These are phyloP conservation scores for Myoxocephalus aenaeus DNA, from an alignment of 2,797 vertebrate species.

Conservation along the genomic window DNA sequence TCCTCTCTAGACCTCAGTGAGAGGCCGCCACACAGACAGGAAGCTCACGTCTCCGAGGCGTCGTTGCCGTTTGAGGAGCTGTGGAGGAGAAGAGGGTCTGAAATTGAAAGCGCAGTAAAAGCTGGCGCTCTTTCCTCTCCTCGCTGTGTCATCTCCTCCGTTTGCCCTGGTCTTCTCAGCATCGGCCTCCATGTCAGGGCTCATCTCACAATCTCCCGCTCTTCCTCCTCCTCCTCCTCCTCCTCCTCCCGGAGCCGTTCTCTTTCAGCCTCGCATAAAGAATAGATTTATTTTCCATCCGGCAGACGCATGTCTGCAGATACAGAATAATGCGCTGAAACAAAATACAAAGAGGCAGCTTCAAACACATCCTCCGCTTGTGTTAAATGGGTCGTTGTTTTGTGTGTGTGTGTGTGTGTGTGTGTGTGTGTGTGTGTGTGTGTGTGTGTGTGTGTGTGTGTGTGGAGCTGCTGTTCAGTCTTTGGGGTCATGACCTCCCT, in stretches of 20 bases:
- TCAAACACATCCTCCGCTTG: neutral
- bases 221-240: slow-evolving; percentile 18
- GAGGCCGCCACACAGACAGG: too few relatives aligned
- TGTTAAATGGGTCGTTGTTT: neutral
- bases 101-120: slow-evolving; percentile 39
- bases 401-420: neutral
- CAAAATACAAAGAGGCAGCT: neutral
- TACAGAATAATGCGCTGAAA: neutral
- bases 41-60: slow-evolving; percentile 24
- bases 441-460: neutral
- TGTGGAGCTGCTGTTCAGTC: neutral
- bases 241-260: slow-evolving; percentile 1
- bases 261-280: slow-evolving; percentile 33
- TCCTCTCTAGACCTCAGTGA: too few relatives aligned
- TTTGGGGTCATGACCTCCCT: slow-evolving; percentile 2
- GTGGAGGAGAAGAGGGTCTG: slow-evolving; percentile 7
- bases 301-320: slow-evolving; percentile 28
- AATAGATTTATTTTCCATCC: slow-evolving; percentile 32
- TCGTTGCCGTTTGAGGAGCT: slow-evolving; percentile 26
- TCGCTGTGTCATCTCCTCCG: slow-evolving; percentile 45
- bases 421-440: neutral
- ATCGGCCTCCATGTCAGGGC: slow-evolving; percentile 61
- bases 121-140: slow-evolving; percentile 35
- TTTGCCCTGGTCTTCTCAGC: slow-evolving; percentile 58
- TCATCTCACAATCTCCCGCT: slow-evolving; percentile 60